These are phyloP conservation scores for Volucella inanis DNA, from an alignment of 2,888 invertebrate genomes.

Conservation along the genomic window DNA sequence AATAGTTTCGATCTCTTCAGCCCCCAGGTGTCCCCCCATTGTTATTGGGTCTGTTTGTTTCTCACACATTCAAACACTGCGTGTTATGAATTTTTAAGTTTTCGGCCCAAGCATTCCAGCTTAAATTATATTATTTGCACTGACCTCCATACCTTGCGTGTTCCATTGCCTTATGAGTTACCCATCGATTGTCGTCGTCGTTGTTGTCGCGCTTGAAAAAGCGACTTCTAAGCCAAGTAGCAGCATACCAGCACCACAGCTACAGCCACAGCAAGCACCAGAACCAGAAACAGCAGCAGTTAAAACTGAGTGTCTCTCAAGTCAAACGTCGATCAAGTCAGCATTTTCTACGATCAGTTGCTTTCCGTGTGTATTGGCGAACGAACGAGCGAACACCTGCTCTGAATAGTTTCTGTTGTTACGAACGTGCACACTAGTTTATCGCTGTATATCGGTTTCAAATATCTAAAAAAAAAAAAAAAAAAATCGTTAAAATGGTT, in stretches of 20 bases:
- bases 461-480: conserved; percentile 29
- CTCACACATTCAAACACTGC: conserved; percentile 7
- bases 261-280: conserved; percentile 16
- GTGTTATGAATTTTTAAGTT: conserved; percentile 55
- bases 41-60: background rate
- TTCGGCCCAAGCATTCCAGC: conserved; percentile 21
- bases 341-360: conserved; percentile 64
- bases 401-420: conserved; percentile 11
- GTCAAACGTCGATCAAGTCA: conserved; percentile 70
- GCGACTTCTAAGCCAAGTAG: conserved; percentile 44
- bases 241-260: no score
- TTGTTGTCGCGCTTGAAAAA: conserved; percentile 32
- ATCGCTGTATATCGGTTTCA: conserved; percentile 22
- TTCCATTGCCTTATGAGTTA: background rate
- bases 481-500: conserved; percentile 51
- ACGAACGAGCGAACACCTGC: conserved; percentile 62
- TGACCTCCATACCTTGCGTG: conserved; percentile 39
- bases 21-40: conserved; percentile 3
- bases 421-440: background rate
- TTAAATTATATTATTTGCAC: conserved; percentile 3
- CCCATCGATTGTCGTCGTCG: conserved; percentile 6
- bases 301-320: conserved; percentile 60
- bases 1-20: background rate
- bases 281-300: conserved; percentile 38
- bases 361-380: conserved; percentile 66